Percentiles rank a stretch among this genome's conserved stretches.
These are phyloP conservation scores for Heterotis niloticus DNA, from an alignment of 2,113 vertebrate genomes.

Conservation along the genomic window DNA sequence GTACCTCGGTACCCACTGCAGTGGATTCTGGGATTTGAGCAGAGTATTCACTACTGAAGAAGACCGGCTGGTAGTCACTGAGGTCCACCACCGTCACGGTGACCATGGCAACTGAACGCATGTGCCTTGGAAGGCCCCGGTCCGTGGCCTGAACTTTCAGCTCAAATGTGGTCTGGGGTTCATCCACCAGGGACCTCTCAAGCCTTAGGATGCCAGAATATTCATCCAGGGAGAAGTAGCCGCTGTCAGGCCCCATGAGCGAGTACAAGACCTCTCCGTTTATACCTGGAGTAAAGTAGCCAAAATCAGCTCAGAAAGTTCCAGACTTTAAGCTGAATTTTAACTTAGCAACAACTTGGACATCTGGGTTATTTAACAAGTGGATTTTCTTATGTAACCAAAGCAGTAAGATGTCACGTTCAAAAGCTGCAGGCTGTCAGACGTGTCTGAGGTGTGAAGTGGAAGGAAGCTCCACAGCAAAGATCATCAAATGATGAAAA, in stretches of 20 bases:
- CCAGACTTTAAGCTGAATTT: too few relatives aligned
- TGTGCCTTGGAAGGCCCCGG: slow-evolving; percentile 72
- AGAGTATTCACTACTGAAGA: slow-evolving; percentile 74
- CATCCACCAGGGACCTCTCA: slow-evolving; percentile 74
- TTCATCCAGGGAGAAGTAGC: slow-evolving; percentile 87
- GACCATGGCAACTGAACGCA: slow-evolving; percentile 74
- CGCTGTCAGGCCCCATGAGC: slow-evolving; percentile 71
- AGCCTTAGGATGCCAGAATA: slow-evolving; percentile 82
- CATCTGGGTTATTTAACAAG: background rate
- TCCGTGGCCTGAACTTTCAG: slow-evolving; percentile 84
- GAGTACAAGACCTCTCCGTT: slow-evolving; percentile 88
- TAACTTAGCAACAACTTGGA: background rate
- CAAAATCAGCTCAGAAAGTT: background rate
- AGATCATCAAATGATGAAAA: too few relatives aligned
- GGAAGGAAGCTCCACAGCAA: too few relatives aligned
- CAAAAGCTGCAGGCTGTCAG: too few relatives aligned
- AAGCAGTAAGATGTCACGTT: too few relatives aligned
- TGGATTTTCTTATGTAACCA: too few relatives aligned
- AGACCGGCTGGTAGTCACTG: slow-evolving; percentile 83
- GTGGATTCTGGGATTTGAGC: slow-evolving; percentile 75
- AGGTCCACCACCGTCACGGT: slow-evolving; percentile 81
- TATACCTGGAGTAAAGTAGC: slow-evolving; percentile 60
- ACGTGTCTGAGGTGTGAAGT: too few relatives aligned
- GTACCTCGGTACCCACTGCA: slow-evolving; percentile 68
- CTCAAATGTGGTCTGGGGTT: slow-evolving; percentile 66